These are phyloP conservation scores for Acronicta aceris DNA, from an alignment of 2,888 invertebrate species.

Conservation along the genomic window DNA sequence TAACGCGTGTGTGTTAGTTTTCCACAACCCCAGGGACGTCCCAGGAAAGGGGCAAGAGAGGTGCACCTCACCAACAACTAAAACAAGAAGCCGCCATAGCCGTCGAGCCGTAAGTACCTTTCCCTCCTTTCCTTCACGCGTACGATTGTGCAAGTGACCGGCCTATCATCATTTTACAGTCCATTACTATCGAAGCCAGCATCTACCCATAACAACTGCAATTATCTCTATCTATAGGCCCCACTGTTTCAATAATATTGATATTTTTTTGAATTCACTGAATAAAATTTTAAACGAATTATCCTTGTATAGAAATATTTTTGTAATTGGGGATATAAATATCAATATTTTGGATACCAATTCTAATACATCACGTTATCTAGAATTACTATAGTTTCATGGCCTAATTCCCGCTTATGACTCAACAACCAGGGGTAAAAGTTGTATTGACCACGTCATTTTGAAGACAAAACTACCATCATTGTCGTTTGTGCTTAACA, in stretches of 20 bases:
- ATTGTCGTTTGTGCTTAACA: neutral
- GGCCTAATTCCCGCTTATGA: conserved; percentile 5
- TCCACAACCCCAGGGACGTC: too few relatives aligned
- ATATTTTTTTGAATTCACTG: conserved; percentile 4
- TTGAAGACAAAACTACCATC: conserved; percentile 4
- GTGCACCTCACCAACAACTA: too few relatives aligned
- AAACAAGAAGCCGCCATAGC: too few relatives aligned
- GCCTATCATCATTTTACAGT: too few relatives aligned
- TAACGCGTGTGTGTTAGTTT: too few relatives aligned
- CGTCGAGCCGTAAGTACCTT: too few relatives aligned
- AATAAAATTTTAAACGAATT: conserved; percentile 1
- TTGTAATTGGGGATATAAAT: conserved; percentile 15
- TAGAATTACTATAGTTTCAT: conserved; percentile 8
- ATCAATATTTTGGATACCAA: conserved; percentile 3
- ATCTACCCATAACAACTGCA: too few relatives aligned
- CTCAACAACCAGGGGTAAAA: conserved; percentile 8
- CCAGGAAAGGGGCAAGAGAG: too few relatives aligned
- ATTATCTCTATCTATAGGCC: conserved; percentile 11
- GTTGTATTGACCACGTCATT: conserved; percentile 16
- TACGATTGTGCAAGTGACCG: too few relatives aligned
- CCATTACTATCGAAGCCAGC: too few relatives aligned
- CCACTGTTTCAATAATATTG: conserved; percentile 5
- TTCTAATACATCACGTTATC: neutral
- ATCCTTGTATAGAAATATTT: conserved; percentile 7
- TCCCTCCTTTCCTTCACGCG: too few relatives aligned